Percentiles rank a stretch among this genome's conserved stretches.
Conservation (phyloP, 2,888 invertebrate genomes). For the Cabera pusaria region DNA sequence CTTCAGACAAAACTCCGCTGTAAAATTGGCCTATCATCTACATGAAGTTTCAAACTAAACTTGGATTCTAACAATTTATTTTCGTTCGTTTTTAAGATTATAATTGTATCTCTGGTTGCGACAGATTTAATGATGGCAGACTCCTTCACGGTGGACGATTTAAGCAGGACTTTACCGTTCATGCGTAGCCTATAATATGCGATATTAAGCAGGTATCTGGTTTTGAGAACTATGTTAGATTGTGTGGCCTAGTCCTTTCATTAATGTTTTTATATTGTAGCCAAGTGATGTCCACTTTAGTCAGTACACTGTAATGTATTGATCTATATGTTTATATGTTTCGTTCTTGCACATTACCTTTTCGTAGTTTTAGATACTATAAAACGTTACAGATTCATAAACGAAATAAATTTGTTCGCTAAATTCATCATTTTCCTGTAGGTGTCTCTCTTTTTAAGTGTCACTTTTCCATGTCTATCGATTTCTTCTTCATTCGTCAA, state of each 20-base stretch:
- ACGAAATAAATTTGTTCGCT: slow-evolving; percentile 1
- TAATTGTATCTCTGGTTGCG: slow-evolving; percentile 52
- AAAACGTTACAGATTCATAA: neutral
- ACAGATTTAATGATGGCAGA: slow-evolving; percentile 81
- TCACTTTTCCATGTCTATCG: neutral
- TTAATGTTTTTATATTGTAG: slow-evolving; percentile 19
- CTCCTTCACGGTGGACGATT: slow-evolving; percentile 73
- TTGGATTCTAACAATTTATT: slow-evolving; percentile 35
- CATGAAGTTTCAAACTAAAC: slow-evolving; percentile 38
- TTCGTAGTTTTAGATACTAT: neutral
- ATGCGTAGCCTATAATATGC: slow-evolving; percentile 76
- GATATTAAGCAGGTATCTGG: slow-evolving; percentile 59
- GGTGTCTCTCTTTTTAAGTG: slow-evolving; percentile 5
- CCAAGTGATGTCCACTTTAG: slow-evolving; percentile 10
- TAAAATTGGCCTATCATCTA: slow-evolving; percentile 62
- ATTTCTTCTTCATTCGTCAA: neutral
- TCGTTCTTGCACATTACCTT: slow-evolving; percentile 8
- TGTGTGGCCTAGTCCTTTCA: slow-evolving; percentile 26
- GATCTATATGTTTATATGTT: neutral
- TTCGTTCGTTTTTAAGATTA: slow-evolving; percentile 27
- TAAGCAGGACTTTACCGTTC: slow-evolving; percentile 77
- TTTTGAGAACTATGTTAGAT: slow-evolving; percentile 20
- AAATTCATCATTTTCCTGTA: neutral
- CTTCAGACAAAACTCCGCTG: slow-evolving; percentile 55
- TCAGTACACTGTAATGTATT: slow-evolving; percentile 4